These are phyloP conservation scores for Brachylomia viminalis DNA, from an alignment of 2,888 invertebrate species.

Conservation along the genomic window DNA sequence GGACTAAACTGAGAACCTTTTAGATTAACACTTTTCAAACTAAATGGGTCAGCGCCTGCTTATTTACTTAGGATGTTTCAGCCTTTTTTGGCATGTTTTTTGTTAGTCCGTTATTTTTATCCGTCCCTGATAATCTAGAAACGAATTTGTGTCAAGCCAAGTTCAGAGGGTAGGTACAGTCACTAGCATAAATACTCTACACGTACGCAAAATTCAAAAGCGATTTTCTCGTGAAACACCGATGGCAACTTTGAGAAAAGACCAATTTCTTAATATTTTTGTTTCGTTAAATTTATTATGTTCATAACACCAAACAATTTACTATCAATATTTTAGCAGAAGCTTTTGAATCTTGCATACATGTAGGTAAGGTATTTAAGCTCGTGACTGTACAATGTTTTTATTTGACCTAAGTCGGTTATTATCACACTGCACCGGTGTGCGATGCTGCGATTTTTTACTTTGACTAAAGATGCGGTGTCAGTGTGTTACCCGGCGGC, in stretches of 20 bases:
- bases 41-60: conserved; percentile 67
- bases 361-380: no score
- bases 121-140: conserved; percentile 9
- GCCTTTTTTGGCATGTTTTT: conserved; percentile 36
- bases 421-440: not conserved
- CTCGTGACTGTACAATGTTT: no score
- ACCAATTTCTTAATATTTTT: no score
- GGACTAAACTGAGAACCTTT: conserved; percentile 77
- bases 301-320: no score
- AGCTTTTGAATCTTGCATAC: no score
- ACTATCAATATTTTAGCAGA: no score
- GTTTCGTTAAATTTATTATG: no score
- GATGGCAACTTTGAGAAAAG: no score
- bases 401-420: not conserved
- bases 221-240: no score
- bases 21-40: conserved; percentile 73
- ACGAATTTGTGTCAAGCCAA: conserved; percentile 9
- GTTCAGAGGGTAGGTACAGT: not conserved
- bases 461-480: not conserved
- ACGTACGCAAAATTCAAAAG: no score
- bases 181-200: no score
- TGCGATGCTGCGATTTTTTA: not conserved
- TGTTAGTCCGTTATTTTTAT: conserved; percentile 37
- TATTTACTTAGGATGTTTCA: conserved; percentile 59
- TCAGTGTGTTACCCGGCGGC: not conserved